phyloP scores from a whole-genome alignment of 2,888 invertebrate genomes.

The Synergus japonicus region DNA sequence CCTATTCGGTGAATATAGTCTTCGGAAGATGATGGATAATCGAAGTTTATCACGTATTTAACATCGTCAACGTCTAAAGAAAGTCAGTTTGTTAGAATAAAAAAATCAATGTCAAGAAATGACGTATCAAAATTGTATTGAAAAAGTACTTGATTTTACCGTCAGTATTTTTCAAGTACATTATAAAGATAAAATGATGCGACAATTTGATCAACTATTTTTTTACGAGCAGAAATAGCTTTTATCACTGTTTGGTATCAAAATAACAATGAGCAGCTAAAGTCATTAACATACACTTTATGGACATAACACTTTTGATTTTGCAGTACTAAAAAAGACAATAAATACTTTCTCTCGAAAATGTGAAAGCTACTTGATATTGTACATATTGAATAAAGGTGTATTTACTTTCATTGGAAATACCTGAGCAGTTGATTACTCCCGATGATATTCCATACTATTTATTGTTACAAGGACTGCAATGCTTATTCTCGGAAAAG shows the following conservation, averaged over 20 bases:
- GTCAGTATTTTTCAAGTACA: not conserved
- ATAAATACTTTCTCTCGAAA: conserved; percentile 29
- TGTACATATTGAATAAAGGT: conserved; percentile 8
- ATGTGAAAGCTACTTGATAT: conserved; percentile 6
- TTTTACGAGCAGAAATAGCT: not conserved
- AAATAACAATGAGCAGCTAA: conserved; percentile 64
- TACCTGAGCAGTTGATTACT: conserved; percentile 28
- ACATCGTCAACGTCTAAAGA: conserved; percentile 95
- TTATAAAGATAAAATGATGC: not conserved
- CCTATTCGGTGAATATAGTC: conserved; percentile 98
- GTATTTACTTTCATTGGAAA: conserved; percentile 16
- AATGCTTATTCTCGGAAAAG: conserved; percentile 34
- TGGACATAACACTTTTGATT: conserved; percentile 31
- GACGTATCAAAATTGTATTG: not conserved
- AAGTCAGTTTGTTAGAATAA: conserved; percentile 47
- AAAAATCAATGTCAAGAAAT: not conserved
- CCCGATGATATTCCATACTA: conserved; percentile 33
- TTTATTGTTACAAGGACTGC: conserved; percentile 35
- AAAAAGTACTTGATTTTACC: not conserved
- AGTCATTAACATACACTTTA: conserved; percentile 61
- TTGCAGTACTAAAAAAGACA: conserved; percentile 20
- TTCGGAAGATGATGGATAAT: conserved; percentile 96
- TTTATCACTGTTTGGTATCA: conserved; percentile 24
- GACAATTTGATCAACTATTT: not conserved
- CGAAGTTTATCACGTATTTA: conserved; percentile 97